Evolutionary conservation across 2,113 vertebrate species (phyloP), one percentile per base, ranked within the genome.

Genomic region (Cynoglossus semilaevis): DNA sequence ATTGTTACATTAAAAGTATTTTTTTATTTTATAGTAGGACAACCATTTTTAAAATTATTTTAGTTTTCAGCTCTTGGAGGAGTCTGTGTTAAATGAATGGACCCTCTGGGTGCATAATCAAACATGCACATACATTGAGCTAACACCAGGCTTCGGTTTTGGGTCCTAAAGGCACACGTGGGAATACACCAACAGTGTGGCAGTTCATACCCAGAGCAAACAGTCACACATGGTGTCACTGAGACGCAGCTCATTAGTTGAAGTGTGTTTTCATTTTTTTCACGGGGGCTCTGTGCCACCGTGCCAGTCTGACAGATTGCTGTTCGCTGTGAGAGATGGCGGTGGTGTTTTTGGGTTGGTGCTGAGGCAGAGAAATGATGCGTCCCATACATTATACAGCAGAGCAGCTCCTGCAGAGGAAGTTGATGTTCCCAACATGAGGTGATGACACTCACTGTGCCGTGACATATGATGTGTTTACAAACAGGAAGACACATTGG

Each of bases 401-500:
- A 46, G 70, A 67, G 64, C 67, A 52, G 72, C 72, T 72, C 78
- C 72, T 61, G 56, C 54, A 15, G 57, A 70, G 73, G 69, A 74
- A 71, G 75, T 72, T 73, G 68, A 83, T 76, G 80, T 73, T 61
- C 62, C 51, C 40, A 40, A 74, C 56, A 54, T 29, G 68, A 58
- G 4, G 57, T 81, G 72, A 81, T 79, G 83, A 75, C 83, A 71
- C 71, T 58, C 49, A 58, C 66, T 41, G 61, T 15, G 37, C 12
- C 13, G 63, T 85, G 81, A 87, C 83, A 76, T 81, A 87, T 77
- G 83, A 79, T 71, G 67, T 72, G 80, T 75, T 70, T 79, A 80
- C 70, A 72, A 73, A 79, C 66, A 65, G 71, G 55, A 56, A 78
- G 74, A 29, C 69, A 72, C 67, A 73, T 36, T 45, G 59, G 60